Evolutionary conservation across 2,113 vertebrate species (phyloP), one percentile per base, ranked within the genome.

Genomic region (Octodon degus): DNA sequence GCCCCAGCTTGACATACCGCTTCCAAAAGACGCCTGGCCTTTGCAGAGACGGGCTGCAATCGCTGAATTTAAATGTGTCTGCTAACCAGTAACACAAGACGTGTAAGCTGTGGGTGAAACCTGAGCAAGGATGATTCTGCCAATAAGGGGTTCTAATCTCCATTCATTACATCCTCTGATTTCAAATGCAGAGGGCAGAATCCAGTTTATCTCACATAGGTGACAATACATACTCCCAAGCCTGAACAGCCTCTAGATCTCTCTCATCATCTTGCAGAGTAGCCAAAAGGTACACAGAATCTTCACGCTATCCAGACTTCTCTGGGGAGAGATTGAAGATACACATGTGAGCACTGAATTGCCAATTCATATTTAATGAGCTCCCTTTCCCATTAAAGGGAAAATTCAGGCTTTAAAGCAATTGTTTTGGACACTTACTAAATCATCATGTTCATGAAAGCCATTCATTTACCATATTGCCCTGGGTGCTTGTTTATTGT

Each of bases 291-390:
- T n/a, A 2, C 27, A 10, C 8, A 2, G 27, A 88, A 12, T 27
- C 14, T 50, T 94, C 20, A 68, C 13, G 19, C 74, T 68, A 83
- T 77, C 89, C 60, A 50, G 53, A 20, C 20, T 77, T 20, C 47
- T 47, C 55, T 77, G 25, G 60, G 70, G 17, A 90, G 67, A 58
- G 22, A 47, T 3, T 5, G 0, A 8, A 70, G 67, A 43, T 47
- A 43, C 20, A 43, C 65, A 80, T 58, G 68, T 6, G 37, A 65
- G 8, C n/a, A 70, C 55, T 79, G 72, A 93, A 76, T 94, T 97
- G 92, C 83, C 50, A 96, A 27, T 91, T 97, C 76, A 87, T 67
- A 76, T 95, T 95, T 86, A 92, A 92, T 82, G 88, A 77, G 85
- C 53, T 96, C 32, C 27, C 12, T 86, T 92, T 95, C 68, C 40